Conservation (phyloP, 1,140 invertebrate species). For the Drosophila lini region DNA sequence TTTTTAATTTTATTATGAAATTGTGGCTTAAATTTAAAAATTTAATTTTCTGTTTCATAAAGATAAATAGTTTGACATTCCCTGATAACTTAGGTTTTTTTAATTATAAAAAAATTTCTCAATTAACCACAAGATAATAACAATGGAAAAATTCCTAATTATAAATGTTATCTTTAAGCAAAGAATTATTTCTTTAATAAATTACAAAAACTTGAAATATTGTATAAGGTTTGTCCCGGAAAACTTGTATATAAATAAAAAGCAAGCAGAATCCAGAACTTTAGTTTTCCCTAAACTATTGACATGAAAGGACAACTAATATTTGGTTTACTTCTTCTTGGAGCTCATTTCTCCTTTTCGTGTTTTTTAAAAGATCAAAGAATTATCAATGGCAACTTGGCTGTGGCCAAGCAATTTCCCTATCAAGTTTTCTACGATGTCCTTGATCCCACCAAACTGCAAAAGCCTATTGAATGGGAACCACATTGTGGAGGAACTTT, state of each 20-base stretch:
- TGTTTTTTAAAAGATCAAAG: neutral
- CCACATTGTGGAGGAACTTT: constrained; percentile 1
- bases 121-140: neutral
- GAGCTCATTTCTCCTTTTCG: neutral
- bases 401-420: constrained; percentile 19
- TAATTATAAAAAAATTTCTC: neutral
- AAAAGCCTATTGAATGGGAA: neutral
- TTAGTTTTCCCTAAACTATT: neutral
- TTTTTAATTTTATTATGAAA: too few species aligned
- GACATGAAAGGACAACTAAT: constrained; percentile 1
- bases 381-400: neutral
- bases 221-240: too few species aligned
- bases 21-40: too few species aligned
- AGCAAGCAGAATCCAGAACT: too few species aligned
- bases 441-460: neutral
- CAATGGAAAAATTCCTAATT: neutral
- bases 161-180: neutral
- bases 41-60: neutral
- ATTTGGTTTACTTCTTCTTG: neutral
- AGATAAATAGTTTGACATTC: neutral
- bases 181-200: neutral
- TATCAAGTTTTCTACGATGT: constrained; percentile 11
- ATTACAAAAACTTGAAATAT: neutral
- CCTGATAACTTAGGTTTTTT: neutral
- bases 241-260: neutral